Base-by-base conservation (phyloP, 2,888 invertebrate species). In the Lepidochrysops patricia region DNA sequence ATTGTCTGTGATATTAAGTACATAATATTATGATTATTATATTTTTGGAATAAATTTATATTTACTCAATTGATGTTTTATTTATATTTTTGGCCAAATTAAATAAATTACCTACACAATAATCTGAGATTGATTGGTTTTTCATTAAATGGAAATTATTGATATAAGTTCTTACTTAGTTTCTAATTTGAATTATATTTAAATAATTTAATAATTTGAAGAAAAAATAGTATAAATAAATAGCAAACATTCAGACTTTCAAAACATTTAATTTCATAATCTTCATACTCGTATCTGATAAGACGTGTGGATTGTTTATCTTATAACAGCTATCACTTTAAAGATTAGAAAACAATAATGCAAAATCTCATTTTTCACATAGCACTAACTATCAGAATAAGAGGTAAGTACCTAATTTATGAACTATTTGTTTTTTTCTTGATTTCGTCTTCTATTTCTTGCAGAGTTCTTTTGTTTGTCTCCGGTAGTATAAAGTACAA, bases 1-100 rank as follows among this genome's bases (percentile, higher is more conserved):
- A 70, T 71, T 64, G 63, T 75, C 84, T 85, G 85, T 85, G 85
- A 85, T 85, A 84, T 76, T 79, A 77, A 73, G 74, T 74, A 75
- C 74, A 74, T 73, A 76, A 71, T 64, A 67, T 69, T 12, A 43
- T 23, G 12, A 43, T 19, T 43, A 23, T 43, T 43, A 32, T 54
- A 19, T 54, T 54, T 32, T 32, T 19, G n/a, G 64, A 66, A 67
- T 68, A 65, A 64, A 59, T 52, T 34, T 52, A 59, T 68, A 62
- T 66, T 67, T 69, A 62, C 26, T 62, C 59, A 57, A 32, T 63
- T 63, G 3, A 49, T 60, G 61, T 63, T 67, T 64, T 62, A 63
- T 64, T 70, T 66, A n/a, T 59, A 13, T 32, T 12, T 58, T 49
- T 6, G 7, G n/a, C n/a, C n/a, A n/a, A n/a, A n/a, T n/a, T n/a